Evolutionary conservation across 2,797 vertebrate genomes (phyloP).

Genomic region (Acipenser ruthenus): DNA sequence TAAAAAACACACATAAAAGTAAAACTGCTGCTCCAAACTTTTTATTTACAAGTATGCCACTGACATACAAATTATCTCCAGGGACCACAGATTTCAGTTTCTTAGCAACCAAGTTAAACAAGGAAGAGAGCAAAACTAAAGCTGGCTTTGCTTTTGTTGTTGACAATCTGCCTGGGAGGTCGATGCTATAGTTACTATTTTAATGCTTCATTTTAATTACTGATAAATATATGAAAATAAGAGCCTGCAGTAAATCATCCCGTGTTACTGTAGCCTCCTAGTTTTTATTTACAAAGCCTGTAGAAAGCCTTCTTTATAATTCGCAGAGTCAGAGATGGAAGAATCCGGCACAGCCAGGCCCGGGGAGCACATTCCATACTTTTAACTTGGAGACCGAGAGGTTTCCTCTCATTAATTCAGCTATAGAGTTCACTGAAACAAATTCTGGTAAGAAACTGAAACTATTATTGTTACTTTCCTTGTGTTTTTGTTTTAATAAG

Average conservation of each 20-base stretch:
- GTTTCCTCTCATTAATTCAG: not conserved
- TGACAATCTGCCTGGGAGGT: not conserved
- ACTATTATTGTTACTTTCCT: no score
- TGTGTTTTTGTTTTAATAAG: no score
- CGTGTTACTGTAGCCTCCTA: not conserved
- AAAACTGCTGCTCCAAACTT: no score
- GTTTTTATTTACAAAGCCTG: slow-evolving; percentile 23
- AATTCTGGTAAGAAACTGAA: not conserved
- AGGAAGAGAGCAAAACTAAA: slow-evolving; percentile 31
- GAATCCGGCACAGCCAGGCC: slow-evolving; percentile 10
- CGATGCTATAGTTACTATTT: not conserved
- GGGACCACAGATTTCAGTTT: slow-evolving; percentile 58
- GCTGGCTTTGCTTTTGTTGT: slow-evolving; percentile 31
- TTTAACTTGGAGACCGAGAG: not conserved
- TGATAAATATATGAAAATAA: no score
- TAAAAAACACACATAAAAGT: no score
- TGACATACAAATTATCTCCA: slow-evolving; percentile 60
- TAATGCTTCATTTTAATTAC: not conserved
- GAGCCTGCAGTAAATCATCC: no score
- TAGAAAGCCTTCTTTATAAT: slow-evolving; percentile 19
- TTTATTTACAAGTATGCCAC: slow-evolving; percentile 24
- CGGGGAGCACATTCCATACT: slow-evolving; percentile 8
- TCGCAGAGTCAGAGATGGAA: slow-evolving; percentile 17
- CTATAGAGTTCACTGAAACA: not conserved
- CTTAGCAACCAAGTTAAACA: slow-evolving; percentile 77